Evolutionary conservation across 2,113 vertebrate species (phyloP).

Genomic region (Vidua macroura): DNA sequence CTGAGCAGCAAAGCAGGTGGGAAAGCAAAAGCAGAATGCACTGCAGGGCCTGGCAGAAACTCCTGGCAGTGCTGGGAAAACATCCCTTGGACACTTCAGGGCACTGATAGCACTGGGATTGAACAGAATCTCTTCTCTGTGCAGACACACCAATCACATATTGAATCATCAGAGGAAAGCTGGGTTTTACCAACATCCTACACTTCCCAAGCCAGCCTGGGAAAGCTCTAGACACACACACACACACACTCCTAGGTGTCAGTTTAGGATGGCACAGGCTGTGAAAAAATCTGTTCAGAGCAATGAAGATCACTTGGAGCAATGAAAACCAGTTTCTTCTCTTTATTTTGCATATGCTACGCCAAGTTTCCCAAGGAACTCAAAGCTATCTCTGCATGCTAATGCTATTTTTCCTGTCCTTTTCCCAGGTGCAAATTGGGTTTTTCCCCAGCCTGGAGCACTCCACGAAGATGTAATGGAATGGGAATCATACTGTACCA

Average conservation of each 20-base stretch:
- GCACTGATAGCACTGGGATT: neutral
- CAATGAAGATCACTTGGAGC: neutral
- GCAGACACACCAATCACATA: neutral
- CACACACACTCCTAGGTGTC: neutral
- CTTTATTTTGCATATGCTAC: neutral
- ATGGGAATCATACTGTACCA: constrained; percentile 76
- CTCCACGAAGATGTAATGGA: constrained; percentile 7
- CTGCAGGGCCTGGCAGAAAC: neutral
- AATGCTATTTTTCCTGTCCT: neutral
- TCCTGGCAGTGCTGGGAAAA: neutral
- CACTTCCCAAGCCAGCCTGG: neutral
- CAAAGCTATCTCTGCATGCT: neutral
- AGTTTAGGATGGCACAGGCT: constrained; percentile 45
- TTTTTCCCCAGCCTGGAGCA: constrained; percentile 62
- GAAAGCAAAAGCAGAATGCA: neutral
- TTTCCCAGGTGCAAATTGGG: neutral
- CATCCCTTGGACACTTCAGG: neutral
- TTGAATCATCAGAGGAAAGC: neutral
- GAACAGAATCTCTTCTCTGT: neutral
- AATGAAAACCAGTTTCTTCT: neutral
- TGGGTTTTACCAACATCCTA: neutral
- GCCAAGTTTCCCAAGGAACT: neutral
- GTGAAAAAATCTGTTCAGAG: constrained; percentile 32
- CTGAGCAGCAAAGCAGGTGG: neutral
- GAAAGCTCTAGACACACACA: neutral